Evolutionary conservation across 2,888 invertebrate genomes (phyloP).

Genomic region (Mythimna impura): DNA sequence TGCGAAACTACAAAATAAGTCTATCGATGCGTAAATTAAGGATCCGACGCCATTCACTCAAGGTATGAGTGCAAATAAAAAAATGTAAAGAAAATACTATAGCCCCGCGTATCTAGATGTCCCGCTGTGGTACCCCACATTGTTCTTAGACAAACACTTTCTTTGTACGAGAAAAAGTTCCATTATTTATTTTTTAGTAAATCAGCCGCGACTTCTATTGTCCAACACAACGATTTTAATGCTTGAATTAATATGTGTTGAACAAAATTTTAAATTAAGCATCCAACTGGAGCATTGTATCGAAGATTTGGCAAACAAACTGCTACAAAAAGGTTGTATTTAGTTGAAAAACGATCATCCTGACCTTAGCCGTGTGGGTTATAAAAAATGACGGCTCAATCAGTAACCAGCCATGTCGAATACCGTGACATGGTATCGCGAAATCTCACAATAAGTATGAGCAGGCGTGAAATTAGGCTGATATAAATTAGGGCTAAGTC

Average conservation of each 20-base stretch:
- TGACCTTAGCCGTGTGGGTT: constrained; percentile 38
- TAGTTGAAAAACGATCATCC: constrained; percentile 37
- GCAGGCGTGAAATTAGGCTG: constrained; percentile 87
- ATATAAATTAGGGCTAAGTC: constrained; percentile 85
- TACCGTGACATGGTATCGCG: constrained; percentile 85
- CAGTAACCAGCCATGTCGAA: constrained; percentile 85
- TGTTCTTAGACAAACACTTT: constrained; percentile 90
- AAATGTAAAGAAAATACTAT: constrained; percentile 82
- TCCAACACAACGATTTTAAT: constrained; percentile 77
- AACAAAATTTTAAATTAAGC: constrained; percentile 75
- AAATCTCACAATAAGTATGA: constrained; percentile 87
- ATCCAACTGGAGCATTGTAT: constrained; percentile 68
- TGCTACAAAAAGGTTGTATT: constrained; percentile 43
- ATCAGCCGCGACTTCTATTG: constrained; percentile 79
- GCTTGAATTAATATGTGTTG: constrained; percentile 84
- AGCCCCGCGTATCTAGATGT: constrained; percentile 85
- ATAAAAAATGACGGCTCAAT: constrained; percentile 84
- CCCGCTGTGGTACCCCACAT: constrained; percentile 87
- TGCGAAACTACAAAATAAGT: constrained; percentile 85
- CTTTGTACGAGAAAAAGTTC: constrained; percentile 80
- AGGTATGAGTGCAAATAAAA: constrained; percentile 83
- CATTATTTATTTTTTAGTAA: constrained; percentile 85
- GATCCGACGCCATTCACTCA: constrained; percentile 83
- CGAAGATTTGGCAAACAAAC: constrained; percentile 65
- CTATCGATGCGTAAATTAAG: constrained; percentile 90